Percentiles rank a stretch among this genome's conserved stretches.
These are phyloP conservation scores for Lithophane socia DNA, from an alignment of 2,888 invertebrate species.

Conservation along the genomic window DNA sequence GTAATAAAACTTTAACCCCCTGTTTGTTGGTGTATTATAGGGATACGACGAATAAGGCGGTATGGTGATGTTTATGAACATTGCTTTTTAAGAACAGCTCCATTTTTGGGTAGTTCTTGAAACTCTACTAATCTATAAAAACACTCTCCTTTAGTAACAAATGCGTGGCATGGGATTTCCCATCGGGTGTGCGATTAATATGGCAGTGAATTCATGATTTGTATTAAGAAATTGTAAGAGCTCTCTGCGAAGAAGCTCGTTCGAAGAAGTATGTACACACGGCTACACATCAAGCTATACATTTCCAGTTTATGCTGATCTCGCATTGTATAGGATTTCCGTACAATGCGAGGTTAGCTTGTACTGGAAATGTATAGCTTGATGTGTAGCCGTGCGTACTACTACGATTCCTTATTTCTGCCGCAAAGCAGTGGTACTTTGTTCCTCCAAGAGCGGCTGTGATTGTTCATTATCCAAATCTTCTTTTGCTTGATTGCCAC, in stretches of 20 bases:
- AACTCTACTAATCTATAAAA: neutral
- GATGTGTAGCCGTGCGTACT: no score
- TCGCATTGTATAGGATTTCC: no score
- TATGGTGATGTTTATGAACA: conserved; percentile 13
- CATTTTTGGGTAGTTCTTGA: conserved; percentile 14
- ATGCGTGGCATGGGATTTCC: no score
- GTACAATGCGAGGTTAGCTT: no score
- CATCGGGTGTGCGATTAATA: neutral
- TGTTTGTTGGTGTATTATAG: conserved; percentile 44
- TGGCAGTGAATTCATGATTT: no score
- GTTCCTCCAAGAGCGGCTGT: neutral
- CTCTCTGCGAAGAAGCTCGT: neutral
- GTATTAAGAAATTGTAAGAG: neutral
- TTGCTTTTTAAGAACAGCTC: conserved; percentile 10
- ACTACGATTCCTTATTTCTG: neutral
- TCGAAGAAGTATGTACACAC: neutral
- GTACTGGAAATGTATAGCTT: no score
- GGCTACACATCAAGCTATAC: no score
- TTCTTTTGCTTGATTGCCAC: neutral
- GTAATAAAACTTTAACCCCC: conserved; percentile 61
- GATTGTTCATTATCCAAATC: no score
- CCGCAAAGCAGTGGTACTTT: neutral
- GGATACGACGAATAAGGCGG: conserved; percentile 1
- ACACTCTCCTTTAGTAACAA: neutral
- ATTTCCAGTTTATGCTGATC: no score